phyloP scores from a whole-genome alignment of 2,888 invertebrate species.

The Drosophila falleni region DNA sequence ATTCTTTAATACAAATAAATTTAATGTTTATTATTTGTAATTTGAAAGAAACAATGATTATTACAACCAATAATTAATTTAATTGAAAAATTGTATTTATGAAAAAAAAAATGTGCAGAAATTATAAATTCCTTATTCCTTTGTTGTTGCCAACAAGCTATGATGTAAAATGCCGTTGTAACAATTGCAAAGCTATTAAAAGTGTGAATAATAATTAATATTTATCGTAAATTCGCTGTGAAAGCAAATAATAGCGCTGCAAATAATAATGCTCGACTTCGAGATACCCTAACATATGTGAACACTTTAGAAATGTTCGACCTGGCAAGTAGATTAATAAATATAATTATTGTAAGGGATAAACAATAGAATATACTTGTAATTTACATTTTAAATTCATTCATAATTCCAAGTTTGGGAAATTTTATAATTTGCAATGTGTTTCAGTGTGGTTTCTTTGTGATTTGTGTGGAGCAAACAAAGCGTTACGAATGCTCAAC shows the following conservation, averaged over 20 bases:
- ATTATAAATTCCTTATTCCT: background rate
- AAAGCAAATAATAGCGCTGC: background rate
- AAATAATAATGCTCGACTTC: background rate
- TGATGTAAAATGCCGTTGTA: too few species aligned
- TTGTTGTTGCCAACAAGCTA: background rate
- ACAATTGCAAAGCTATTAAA: slow-evolving; percentile 2
- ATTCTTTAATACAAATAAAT: too few species aligned
- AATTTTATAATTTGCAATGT: slow-evolving; percentile 5
- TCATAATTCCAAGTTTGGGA: background rate
- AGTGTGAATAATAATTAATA: slow-evolving; percentile 4
- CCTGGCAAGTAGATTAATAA: too few species aligned
- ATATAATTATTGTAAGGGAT: background rate
- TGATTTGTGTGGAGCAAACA: slow-evolving; percentile 20
- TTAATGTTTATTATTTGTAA: too few species aligned
- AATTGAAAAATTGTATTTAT: too few species aligned
- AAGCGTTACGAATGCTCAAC: slow-evolving; percentile 59
- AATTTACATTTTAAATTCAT: background rate
- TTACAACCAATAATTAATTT: too few species aligned
- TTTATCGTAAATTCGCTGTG: background rate
- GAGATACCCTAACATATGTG: slow-evolving; percentile 2
- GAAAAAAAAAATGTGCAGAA: too few species aligned
- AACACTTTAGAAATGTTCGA: background rate
- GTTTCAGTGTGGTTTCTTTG: slow-evolving; percentile 1
- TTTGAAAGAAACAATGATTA: too few species aligned
- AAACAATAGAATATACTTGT: background rate